Conservation (phyloP, 2,113 vertebrate genomes). For the Nerophis ophidion region DNA sequence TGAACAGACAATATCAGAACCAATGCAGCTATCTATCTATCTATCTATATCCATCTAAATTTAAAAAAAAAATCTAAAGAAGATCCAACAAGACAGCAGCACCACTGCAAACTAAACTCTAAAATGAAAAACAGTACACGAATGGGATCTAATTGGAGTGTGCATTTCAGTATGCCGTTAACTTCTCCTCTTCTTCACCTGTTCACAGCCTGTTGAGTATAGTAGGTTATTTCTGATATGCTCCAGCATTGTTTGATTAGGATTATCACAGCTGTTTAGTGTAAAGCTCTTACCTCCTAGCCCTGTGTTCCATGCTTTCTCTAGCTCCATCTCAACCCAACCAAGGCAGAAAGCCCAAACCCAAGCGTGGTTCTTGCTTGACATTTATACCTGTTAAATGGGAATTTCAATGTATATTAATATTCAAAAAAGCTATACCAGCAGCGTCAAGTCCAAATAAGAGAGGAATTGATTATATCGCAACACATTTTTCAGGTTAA, state of each 20-base stretch:
- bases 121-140: background rate
- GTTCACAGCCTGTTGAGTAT: conserved; percentile 2
- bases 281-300: background rate
- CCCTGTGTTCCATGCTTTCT: background rate
- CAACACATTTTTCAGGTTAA: no score
- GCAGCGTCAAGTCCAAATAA: no score
- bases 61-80: no score
- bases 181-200: background rate
- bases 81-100: background rate
- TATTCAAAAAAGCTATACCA: no score
- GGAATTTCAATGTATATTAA: background rate
- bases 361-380: background rate
- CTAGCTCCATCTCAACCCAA: background rate
- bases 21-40: no score
- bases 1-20: no score
- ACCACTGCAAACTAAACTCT: background rate
- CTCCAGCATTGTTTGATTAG: background rate
- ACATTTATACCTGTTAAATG: background rate
- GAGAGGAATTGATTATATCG: no score
- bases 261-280: background rate
- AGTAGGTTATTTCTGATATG: background rate
- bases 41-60: no score
- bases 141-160: background rate
- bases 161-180: background rate
- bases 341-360: background rate